phyloP scores from a whole-genome alignment of 2,113 vertebrate species.

The Cyprinodon variegatus region DNA sequence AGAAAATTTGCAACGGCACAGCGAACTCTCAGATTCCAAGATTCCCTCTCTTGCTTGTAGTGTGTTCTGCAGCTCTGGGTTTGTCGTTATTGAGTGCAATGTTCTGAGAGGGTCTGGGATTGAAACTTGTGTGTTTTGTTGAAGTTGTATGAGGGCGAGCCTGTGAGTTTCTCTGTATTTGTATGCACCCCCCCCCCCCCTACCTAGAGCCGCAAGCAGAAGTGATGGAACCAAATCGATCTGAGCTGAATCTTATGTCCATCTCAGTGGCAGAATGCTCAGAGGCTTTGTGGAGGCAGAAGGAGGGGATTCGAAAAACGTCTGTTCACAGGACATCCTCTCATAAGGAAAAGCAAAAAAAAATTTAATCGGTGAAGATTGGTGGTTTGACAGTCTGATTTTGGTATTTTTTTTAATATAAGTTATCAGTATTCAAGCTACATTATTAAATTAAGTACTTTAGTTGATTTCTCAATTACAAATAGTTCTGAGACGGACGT shows the following conservation, averaged over 20 bases:
- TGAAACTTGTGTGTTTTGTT: conserved; percentile 17
- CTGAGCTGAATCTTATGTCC: conserved; percentile 10
- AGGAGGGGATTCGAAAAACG: not conserved
- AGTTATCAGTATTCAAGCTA: too few relatives aligned
- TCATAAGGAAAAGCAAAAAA: conserved; percentile 6
- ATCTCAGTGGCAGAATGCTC: conserved; percentile 6
- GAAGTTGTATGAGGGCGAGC: not conserved
- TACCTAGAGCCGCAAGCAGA: conserved; percentile 11
- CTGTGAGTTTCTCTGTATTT: conserved; percentile 20
- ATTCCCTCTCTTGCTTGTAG: conserved; percentile 56
- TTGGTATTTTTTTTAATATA: too few relatives aligned
- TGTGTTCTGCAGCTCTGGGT: conserved; percentile 52
- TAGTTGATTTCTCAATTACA: too few relatives aligned
- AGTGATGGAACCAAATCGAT: conserved; percentile 26
- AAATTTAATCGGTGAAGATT: not conserved
- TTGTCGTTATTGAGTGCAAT: conserved; percentile 52
- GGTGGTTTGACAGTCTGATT: too few relatives aligned
- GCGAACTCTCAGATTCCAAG: conserved; percentile 48
- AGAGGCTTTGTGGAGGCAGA: not conserved
- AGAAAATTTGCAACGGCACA: conserved; percentile 57
- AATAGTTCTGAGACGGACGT: too few relatives aligned
- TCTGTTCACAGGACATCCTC: conserved; percentile 9
- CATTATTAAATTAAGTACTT: too few relatives aligned
- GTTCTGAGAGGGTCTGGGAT: conserved; percentile 33
- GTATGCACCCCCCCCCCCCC: conserved; percentile 4